These are phyloP conservation scores for Acrocephalus kingi DNA, from an alignment of 2,113 vertebrate genomes.

Conservation along the genomic window DNA sequence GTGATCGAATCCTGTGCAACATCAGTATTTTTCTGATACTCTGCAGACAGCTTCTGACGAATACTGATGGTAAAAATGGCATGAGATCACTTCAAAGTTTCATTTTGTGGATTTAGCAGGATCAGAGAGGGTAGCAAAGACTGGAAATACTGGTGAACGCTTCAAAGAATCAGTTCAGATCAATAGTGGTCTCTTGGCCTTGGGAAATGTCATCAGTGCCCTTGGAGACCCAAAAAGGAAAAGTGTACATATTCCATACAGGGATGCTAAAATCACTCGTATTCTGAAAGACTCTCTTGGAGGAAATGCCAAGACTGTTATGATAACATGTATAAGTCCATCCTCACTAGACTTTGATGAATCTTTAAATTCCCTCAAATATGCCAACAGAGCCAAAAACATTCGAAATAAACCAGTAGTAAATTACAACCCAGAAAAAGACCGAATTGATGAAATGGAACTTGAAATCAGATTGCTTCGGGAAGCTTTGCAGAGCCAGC, in stretches of 20 bases:
- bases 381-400: slow-evolving; percentile 84
- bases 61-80: too few species aligned
- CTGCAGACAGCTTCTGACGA: too few species aligned
- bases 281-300: slow-evolving; percentile 90
- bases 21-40: too few species aligned
- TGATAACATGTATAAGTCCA: slow-evolving; percentile 90
- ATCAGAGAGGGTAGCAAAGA: slow-evolving; percentile 86
- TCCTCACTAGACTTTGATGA: slow-evolving; percentile 84
- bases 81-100: slow-evolving; percentile 87
- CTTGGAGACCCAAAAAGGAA: slow-evolving; percentile 82
- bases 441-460: slow-evolving; percentile 83
- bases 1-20: too few species aligned
- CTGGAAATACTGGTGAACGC: slow-evolving; percentile 81
- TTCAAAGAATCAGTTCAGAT: slow-evolving; percentile 90
- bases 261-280: slow-evolving; percentile 91
- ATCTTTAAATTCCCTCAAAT: slow-evolving; percentile 87
- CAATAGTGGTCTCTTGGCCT: slow-evolving; percentile 85
- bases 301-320: slow-evolving; percentile 88
- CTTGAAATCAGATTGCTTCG: slow-evolving; percentile 81
- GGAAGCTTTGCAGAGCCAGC: slow-evolving; percentile 82
- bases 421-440: slow-evolving; percentile 77
- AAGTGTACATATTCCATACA: slow-evolving; percentile 83
- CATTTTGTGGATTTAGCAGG: slow-evolving; percentile 92
- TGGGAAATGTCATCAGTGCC: slow-evolving; percentile 92
- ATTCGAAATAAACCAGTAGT: slow-evolving; percentile 83